Evolutionary conservation across 37 sponge, comb jelly and placozoan species (phyloP).

Genomic region (Geodia barretti): DNA sequence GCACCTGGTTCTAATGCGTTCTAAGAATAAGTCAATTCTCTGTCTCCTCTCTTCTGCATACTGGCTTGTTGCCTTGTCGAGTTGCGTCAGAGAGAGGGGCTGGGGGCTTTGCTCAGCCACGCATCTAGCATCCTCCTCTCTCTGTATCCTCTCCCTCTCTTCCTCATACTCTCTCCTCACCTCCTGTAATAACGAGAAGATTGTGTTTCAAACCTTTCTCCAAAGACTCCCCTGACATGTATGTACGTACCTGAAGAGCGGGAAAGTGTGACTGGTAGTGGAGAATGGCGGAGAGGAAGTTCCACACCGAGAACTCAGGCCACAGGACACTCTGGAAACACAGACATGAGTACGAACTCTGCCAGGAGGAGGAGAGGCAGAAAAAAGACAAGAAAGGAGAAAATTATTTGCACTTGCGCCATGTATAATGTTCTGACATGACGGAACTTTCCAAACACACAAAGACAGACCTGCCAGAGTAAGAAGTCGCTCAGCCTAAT

Average conservation of each 20-base stretch:
- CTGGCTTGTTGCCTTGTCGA: slow-evolving; percentile 21
- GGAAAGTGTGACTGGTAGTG: slow-evolving; percentile 61
- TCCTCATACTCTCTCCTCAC: slow-evolving; percentile 28
- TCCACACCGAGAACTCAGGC: slow-evolving; percentile 92
- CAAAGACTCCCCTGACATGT: background rate
- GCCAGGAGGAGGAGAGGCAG: background rate
- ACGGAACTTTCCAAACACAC: too few relatives aligned
- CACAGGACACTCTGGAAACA: slow-evolving; percentile 84
- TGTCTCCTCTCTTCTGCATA: slow-evolving; percentile 48
- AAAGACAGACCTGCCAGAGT: slow-evolving; percentile 83
- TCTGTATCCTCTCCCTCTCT: slow-evolving; percentile 7
- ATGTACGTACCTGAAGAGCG: slow-evolving; percentile 29
- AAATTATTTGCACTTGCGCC: too few relatives aligned
- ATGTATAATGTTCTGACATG: too few relatives aligned
- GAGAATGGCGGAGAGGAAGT: slow-evolving; percentile 74
- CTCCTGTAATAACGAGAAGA: slow-evolving; percentile 15
- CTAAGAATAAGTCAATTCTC: slow-evolving; percentile 42
- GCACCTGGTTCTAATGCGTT: slow-evolving; percentile 28
- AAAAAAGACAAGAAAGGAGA: too few relatives aligned
- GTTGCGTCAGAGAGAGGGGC: background rate
- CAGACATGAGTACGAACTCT: slow-evolving; percentile 80
- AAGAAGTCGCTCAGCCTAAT: slow-evolving; percentile 94
- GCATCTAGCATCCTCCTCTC: slow-evolving; percentile 37
- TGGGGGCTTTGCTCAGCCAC: slow-evolving; percentile 4
- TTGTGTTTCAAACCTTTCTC: background rate